Conservation (phyloP, 2,797 vertebrate genomes). For the Enteromius treurensis region DNA sequence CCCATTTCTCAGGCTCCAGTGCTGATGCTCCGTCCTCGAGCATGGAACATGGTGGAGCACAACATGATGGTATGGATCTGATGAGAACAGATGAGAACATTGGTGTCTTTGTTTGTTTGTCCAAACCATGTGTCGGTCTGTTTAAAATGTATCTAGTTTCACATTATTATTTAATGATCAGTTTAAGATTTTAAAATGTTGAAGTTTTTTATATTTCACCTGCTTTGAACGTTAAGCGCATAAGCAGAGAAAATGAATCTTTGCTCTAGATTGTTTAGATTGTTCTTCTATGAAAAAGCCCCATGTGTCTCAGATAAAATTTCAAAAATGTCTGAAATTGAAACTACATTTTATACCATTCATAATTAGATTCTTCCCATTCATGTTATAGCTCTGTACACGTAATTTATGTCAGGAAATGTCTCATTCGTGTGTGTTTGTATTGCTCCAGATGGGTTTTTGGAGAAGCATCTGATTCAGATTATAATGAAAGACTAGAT, state of each 20-base stretch:
- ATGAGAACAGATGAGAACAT: not conserved
- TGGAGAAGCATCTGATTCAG: not conserved
- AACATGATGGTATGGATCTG: constrained; percentile 76
- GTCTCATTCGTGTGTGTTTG: not conserved
- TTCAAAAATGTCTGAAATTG: not conserved
- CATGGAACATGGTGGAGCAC: constrained; percentile 85
- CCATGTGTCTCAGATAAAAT: not conserved
- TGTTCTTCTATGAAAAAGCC: not conserved
- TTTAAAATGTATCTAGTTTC: constrained; percentile 3
- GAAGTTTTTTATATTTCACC: not conserved
- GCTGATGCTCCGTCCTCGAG: constrained; percentile 83
- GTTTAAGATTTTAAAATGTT: not conserved
- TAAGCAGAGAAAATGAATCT: not conserved
- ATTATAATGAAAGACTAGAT: not conserved
- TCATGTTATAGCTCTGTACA: not conserved
- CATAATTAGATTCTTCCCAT: not conserved
- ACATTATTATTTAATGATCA: not conserved
- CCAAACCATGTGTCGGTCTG: not conserved
- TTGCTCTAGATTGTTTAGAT: not conserved
- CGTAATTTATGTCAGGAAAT: not conserved
- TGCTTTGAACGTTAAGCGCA: not conserved
- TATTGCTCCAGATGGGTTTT: not conserved
- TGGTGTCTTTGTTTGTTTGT: not conserved
- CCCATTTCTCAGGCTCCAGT: constrained; percentile 76
- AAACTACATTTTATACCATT: not conserved